Conservation (phyloP, 2,797 vertebrate species). For the Carduelis carduelis region DNA sequence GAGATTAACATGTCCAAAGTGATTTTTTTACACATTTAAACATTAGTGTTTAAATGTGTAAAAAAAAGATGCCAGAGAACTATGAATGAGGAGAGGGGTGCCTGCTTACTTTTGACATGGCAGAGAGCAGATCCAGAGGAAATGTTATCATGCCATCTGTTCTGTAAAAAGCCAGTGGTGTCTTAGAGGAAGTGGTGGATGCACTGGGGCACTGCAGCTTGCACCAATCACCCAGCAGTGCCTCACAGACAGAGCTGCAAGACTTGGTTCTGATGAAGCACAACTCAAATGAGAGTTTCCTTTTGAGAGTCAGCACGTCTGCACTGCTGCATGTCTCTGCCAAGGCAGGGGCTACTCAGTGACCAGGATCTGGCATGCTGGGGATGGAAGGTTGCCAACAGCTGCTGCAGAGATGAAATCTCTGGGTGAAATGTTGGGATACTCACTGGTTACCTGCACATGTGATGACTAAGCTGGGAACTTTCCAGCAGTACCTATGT, state of each 20-base stretch:
- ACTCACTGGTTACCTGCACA: background rate
- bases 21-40: background rate
- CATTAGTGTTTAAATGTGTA: no score
- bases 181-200: background rate
- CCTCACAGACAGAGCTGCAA: background rate
- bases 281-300: background rate
- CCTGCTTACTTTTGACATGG: background rate
- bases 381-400: background rate
- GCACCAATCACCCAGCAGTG: background rate
- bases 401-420: background rate
- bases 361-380: background rate
- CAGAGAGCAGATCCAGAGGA: background rate
- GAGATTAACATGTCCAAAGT: background rate
- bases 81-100: background rate
- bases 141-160: background rate
- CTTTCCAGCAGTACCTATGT: background rate
- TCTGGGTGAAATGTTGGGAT: background rate
- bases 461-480: background rate
- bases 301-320: background rate
- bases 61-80: background rate
- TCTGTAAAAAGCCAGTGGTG: background rate
- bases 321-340: background rate
- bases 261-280: background rate
- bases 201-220: rapidly evolving
- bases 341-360: background rate